phyloP scores from a whole-genome alignment of 2,113 vertebrate species.

The Sus scrofa region DNA sequence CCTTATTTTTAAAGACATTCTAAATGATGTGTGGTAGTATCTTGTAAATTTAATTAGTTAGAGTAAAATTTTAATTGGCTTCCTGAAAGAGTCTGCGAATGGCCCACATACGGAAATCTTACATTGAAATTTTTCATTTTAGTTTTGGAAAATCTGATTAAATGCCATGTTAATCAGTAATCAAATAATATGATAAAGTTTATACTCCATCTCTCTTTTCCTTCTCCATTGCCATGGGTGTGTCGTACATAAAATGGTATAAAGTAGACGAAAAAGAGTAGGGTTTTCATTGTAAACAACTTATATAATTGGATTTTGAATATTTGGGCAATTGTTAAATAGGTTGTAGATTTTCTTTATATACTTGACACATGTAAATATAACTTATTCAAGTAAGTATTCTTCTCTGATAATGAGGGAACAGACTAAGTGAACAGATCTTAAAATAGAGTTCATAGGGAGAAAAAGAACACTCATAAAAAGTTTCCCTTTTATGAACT shows the following conservation, averaged over 20 bases:
- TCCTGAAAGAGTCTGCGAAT: not conserved
- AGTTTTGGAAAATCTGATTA: not conserved
- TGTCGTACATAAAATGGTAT: not conserved
- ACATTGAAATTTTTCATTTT: not conserved
- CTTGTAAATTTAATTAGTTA: not conserved
- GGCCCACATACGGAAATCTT: not conserved
- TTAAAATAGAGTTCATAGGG: not conserved
- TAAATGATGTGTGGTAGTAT: not conserved
- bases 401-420: not conserved
- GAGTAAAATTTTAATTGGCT: not conserved
- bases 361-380: not conserved
- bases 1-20: conserved; percentile 1
- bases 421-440: not conserved
- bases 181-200: not conserved
- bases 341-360: not conserved
- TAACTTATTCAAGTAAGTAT: not conserved
- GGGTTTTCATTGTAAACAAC: not conserved
- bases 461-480: not conserved
- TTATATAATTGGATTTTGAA: not conserved
- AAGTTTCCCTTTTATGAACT: not conserved
- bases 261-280: not conserved
- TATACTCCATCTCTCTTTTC: not conserved
- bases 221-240: not conserved
- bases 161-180: not conserved
- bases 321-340: not conserved